phyloP scores from a whole-genome alignment of 2,797 vertebrate genomes.

The Uromys caudimaculatus region DNA sequence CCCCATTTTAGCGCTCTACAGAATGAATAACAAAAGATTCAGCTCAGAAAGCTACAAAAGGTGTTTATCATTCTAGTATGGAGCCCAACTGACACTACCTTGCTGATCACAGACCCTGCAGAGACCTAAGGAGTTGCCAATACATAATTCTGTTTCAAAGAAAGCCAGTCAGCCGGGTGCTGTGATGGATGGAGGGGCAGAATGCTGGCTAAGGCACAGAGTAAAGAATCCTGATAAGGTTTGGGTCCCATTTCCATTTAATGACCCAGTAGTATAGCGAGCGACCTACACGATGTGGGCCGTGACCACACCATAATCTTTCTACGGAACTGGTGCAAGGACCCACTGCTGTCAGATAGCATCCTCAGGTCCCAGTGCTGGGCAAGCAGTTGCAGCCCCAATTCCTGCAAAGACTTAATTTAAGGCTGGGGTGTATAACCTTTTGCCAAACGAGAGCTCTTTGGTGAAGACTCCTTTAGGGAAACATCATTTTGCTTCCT shows the following conservation, averaged over 20 bases:
- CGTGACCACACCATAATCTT: no score
- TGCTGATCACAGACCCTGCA: background rate
- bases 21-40: background rate
- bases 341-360: no score
- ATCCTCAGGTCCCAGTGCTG: no score
- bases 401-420: no score
- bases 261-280: slow-evolving; percentile 39
- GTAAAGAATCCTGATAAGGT: slow-evolving; percentile 53
- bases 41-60: background rate
- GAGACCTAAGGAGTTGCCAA: background rate
- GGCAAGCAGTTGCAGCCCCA: no score
- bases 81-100: background rate
- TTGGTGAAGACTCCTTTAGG: no score
- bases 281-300: no score
- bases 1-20: background rate
- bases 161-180: background rate
- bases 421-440: no score
- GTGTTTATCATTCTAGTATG: background rate
- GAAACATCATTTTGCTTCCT: no score
- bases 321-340: no score
- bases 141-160: background rate
- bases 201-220: slow-evolving; percentile 67
- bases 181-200: background rate
- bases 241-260: slow-evolving; percentile 76
- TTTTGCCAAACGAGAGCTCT: no score